Evolutionary conservation across 2,797 vertebrate genomes (phyloP).

Genomic region (Peromyscus eremicus): DNA sequence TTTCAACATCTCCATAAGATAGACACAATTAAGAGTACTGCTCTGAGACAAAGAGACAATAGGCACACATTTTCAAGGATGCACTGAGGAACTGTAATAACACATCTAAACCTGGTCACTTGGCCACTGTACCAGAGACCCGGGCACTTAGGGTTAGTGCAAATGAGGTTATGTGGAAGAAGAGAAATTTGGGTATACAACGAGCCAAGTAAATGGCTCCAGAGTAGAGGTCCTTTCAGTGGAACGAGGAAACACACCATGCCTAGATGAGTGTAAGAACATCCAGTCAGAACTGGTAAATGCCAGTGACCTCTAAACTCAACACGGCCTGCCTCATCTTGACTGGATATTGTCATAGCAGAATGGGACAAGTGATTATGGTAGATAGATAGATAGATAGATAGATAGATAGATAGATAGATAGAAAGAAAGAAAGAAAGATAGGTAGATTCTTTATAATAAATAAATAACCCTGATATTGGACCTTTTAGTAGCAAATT

Average conservation of each 20-base stretch:
- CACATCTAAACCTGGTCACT: too few species aligned
- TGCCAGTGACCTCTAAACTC: accelerated
- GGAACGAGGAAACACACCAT: accelerated
- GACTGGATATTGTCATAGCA: background rate
- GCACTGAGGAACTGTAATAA: background rate
- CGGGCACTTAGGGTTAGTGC: accelerated
- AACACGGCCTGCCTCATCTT: background rate
- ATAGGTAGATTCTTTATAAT: background rate
- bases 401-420: background rate
- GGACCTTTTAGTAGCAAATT: background rate
- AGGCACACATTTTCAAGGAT: accelerated
- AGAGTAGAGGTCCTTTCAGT: background rate
- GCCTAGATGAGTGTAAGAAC: accelerated
- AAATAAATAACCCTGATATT: background rate
- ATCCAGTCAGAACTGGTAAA: background rate
- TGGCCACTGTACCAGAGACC: background rate
- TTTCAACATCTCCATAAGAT: background rate
- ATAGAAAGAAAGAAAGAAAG: background rate
- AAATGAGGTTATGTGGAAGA: background rate
- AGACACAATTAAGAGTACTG: background rate
- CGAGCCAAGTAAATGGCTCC: accelerated
- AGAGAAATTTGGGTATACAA: accelerated
- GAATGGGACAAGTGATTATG: background rate
- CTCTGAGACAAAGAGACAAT: background rate
- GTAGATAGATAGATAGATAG: background rate